Percentiles rank a stretch among this genome's conserved stretches.
phyloP scores from a whole-genome alignment of 2,113 vertebrate species.

The Aspidoscelis tigris region DNA sequence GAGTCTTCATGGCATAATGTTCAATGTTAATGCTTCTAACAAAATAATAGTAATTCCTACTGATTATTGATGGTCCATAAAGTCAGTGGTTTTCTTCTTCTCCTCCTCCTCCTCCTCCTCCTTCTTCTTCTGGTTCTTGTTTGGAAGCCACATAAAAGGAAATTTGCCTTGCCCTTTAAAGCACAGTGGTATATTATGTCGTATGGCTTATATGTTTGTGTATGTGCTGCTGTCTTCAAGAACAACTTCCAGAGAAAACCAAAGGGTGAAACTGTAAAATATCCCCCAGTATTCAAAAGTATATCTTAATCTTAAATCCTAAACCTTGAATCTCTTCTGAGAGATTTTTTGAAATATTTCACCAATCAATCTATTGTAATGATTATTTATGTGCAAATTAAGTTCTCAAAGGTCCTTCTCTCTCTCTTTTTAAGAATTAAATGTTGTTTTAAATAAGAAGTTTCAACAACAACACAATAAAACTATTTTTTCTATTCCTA shows the following conservation, averaged over 20 bases:
- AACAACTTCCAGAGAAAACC: neutral
- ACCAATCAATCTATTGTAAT: constrained; percentile 45
- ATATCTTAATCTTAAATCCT: constrained; percentile 42
- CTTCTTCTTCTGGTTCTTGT: too few relatives aligned
- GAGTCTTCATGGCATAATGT: neutral
- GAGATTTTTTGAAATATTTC: constrained; percentile 54
- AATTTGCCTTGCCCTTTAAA: neutral
- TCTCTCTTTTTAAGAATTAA: too few relatives aligned
- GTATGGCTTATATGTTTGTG: neutral
- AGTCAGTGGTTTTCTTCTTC: too few relatives aligned
- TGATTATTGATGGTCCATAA: neutral
- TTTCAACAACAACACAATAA: too few relatives aligned
- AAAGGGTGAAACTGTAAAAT: neutral
- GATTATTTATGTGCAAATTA: neutral
- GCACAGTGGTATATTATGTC: neutral
- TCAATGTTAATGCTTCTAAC: too few relatives aligned
- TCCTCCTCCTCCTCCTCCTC: too few relatives aligned
- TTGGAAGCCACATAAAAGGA: too few relatives aligned
- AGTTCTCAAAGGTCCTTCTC: too few relatives aligned
- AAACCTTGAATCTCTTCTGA: constrained; percentile 47
- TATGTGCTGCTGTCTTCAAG: neutral
- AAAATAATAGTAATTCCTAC: neutral
- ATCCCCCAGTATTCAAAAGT: constrained; percentile 2
- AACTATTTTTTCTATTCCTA: too few relatives aligned
- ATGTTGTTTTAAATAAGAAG: too few relatives aligned